A percentile compares a stretch with the other conserved stretches of the same genome.
These are phyloP conservation scores for Parnassius orleans DNA, from an alignment of 2,888 invertebrate species.

Conservation along the genomic window DNA sequence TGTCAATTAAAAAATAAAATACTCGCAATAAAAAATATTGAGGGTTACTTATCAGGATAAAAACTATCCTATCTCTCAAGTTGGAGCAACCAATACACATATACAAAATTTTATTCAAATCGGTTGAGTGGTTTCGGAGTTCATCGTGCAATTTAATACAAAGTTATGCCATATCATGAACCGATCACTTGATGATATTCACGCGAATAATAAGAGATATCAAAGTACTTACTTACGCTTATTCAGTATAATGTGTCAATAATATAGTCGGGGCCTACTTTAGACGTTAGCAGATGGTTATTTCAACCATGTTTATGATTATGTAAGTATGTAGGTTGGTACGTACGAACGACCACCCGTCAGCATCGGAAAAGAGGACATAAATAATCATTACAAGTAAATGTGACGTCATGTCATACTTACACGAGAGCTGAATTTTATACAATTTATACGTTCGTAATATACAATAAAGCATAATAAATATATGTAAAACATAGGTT, in stretches of 20 bases:
- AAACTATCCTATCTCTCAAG: no score
- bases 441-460: slow-evolving; percentile 7
- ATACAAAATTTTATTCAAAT: no score
- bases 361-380: slow-evolving; percentile 14
- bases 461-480: not conserved
- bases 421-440: slow-evolving; percentile 1
- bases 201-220: slow-evolving; percentile 2
- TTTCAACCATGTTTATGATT: slow-evolving; percentile 14
- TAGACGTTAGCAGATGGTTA: not conserved
- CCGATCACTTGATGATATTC: not conserved
- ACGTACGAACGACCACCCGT: slow-evolving; percentile 24
- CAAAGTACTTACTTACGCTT: slow-evolving; percentile 3
- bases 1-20: no score
- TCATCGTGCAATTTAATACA: no score
- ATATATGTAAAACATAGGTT: no score
- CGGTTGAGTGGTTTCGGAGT: no score
- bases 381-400: slow-evolving; percentile 23
- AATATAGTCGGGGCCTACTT: slow-evolving; percentile 4
- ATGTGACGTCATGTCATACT: slow-evolving; percentile 20
- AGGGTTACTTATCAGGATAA: no score
- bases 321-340: slow-evolving; percentile 21
- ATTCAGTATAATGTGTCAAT: slow-evolving; percentile 9
- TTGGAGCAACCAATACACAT: no score
- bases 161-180: no score
- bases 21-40: no score